Conservation (phyloP, 2,113 vertebrate genomes). For the Perognathus longimembris region DNA sequence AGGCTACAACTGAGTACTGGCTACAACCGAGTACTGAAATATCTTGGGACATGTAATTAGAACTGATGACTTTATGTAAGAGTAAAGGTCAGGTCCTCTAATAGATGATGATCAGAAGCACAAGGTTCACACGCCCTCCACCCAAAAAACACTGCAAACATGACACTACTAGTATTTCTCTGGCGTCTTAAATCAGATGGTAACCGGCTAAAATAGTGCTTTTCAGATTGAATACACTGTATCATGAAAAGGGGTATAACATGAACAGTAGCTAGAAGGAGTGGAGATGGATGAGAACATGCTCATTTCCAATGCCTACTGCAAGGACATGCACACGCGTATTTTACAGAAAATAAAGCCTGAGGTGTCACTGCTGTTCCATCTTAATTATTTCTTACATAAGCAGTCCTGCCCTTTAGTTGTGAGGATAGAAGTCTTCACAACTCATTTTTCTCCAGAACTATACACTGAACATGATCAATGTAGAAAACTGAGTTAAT, state of each 20-base stretch:
- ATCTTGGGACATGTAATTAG: neutral
- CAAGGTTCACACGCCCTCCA: neutral
- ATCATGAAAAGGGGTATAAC: neutral
- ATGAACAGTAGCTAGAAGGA: no score
- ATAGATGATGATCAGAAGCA: neutral
- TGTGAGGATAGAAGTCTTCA: no score
- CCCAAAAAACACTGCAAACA: neutral
- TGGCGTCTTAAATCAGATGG: neutral
- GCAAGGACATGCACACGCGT: neutral
- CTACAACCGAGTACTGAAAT: neutral
- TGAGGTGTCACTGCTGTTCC: neutral
- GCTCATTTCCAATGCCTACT: neutral
- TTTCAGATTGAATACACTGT: neutral
- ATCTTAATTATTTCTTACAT: neutral
- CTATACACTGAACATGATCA: neutral
- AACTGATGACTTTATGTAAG: neutral
- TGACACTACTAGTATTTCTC: neutral
- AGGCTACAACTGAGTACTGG: neutral
- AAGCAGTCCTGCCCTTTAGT: neutral
- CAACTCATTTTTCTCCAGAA: neutral
- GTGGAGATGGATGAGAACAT: no score
- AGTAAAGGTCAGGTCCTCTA: neutral
- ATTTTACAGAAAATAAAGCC: conserved; percentile 23
- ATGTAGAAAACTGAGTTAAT: neutral
- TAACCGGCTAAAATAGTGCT: neutral